A percentile compares a stretch with the other conserved stretches of the same genome.
Conservation (phyloP, 2,797 vertebrate species). For the Pipistrellus pipistrellus region DNA sequence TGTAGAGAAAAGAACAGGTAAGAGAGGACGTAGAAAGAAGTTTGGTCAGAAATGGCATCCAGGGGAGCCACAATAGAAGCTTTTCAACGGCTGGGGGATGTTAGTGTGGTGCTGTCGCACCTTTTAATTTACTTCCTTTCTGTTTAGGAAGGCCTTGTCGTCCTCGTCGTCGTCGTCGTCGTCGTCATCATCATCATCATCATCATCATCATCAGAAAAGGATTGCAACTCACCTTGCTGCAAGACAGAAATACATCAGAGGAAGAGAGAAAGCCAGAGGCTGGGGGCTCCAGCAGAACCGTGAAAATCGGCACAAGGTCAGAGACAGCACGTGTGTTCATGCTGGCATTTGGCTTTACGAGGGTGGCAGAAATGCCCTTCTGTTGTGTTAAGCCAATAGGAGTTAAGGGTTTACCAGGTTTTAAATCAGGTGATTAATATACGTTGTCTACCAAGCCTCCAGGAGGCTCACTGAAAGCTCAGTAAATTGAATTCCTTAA, state of each 20-base stretch:
- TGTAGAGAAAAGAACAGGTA: conserved; percentile 22
- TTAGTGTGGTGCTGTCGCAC: background rate
- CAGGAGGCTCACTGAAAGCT: background rate
- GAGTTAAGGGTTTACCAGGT: background rate
- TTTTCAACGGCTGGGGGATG: background rate
- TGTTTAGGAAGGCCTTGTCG: background rate
- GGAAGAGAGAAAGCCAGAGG: background rate
- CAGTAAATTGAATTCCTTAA: background rate
- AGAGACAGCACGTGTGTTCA: background rate
- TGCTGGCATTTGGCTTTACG: background rate
- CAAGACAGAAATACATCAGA: background rate
- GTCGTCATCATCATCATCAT: no score
- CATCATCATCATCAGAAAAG: background rate
- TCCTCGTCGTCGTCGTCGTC: no score
- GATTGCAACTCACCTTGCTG: background rate
- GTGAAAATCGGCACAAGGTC: background rate
- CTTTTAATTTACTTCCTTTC: conserved; percentile 18
- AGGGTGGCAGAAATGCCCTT: background rate
- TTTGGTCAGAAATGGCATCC: background rate
- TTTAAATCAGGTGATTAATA: background rate
- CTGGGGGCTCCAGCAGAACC: background rate
- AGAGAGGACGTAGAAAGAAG: background rate
- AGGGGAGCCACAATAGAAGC: background rate
- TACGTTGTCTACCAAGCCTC: background rate
- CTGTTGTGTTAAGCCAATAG: background rate